A percentile compares a stretch with the other conserved stretches of the same genome.
These are phyloP conservation scores for Acleris sparsana DNA, from an alignment of 2,888 invertebrate species.

Conservation along the genomic window DNA sequence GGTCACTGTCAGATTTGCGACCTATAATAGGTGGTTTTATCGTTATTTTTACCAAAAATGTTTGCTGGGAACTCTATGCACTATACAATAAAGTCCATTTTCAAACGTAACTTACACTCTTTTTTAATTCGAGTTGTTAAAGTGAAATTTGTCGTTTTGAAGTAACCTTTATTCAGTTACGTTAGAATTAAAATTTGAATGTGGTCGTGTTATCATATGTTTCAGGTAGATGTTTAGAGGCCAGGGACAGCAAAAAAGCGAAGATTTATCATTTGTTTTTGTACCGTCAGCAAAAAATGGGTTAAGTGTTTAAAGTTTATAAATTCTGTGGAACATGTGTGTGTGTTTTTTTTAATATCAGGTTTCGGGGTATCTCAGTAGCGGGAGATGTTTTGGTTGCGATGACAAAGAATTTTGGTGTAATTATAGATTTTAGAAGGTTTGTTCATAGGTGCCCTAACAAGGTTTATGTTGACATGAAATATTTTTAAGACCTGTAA, in stretches of 20 bases:
- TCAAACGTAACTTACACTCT: background rate
- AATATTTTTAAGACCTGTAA: too few species aligned
- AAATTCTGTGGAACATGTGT: slow-evolving; percentile 58
- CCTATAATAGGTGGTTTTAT: too few species aligned
- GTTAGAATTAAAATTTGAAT: slow-evolving; percentile 40
- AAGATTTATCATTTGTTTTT: slow-evolving; percentile 68
- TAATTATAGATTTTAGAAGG: background rate
- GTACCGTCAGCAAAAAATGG: slow-evolving; percentile 64
- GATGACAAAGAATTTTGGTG: slow-evolving; percentile 8
- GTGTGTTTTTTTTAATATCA: slow-evolving; percentile 45
- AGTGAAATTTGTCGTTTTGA: slow-evolving; percentile 4
- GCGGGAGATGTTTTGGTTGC: background rate
- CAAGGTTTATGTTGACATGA: too few species aligned
- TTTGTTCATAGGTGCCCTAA: background rate
- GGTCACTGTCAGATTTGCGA: too few species aligned
- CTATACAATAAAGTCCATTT: slow-evolving; percentile 6
- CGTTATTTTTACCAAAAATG: too few species aligned
- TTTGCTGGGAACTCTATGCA: too few species aligned
- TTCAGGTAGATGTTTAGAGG: slow-evolving; percentile 46
- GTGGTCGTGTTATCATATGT: slow-evolving; percentile 48
- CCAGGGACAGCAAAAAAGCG: slow-evolving; percentile 51
- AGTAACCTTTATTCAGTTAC: rapidly evolving
- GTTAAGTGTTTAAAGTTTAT: slow-evolving; percentile 71
- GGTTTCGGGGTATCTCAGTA: slow-evolving; percentile 34
- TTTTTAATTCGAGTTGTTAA: slow-evolving; percentile 21